Evolutionary conservation across 2,888 invertebrate species (phyloP).

Genomic region (Phrixothrix hirtus): DNA sequence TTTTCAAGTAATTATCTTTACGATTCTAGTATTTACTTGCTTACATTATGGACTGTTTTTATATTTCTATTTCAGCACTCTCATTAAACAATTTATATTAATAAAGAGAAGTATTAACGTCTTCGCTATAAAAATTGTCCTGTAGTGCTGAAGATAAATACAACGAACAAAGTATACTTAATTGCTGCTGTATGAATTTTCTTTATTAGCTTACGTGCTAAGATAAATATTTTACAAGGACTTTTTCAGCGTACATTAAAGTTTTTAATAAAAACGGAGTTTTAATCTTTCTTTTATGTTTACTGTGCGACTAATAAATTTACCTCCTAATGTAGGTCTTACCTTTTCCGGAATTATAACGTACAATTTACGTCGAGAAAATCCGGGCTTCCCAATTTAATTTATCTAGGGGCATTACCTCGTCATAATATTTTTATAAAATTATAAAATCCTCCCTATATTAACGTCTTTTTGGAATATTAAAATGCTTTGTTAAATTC

Average conservation of each 20-base stretch:
- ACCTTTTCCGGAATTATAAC: conserved; percentile 29
- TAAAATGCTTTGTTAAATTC: conserved; percentile 14
- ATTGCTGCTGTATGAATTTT: conserved; percentile 17
- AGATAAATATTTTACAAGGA: conserved; percentile 20
- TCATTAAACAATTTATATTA: neutral
- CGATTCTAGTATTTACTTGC: too few species aligned
- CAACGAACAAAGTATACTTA: conserved; percentile 5
- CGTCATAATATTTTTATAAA: conserved; percentile 31
- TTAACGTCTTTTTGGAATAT: conserved; percentile 10
- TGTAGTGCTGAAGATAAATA: conserved; percentile 17
- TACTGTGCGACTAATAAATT: conserved; percentile 27
- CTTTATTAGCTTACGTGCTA: conserved; percentile 19
- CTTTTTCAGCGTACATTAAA: conserved; percentile 17
- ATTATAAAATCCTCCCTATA: conserved; percentile 18
- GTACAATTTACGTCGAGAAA: conserved; percentile 26
- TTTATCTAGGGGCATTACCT: conserved; percentile 28
- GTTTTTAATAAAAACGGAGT: conserved; percentile 28
- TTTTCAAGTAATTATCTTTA: too few species aligned
- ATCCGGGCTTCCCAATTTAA: conserved; percentile 27
- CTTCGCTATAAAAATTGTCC: neutral
- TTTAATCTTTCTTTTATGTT: conserved; percentile 30
- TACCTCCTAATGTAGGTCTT: conserved; percentile 24
- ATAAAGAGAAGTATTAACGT: neutral
- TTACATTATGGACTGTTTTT: neutral
- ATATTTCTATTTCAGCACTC: neutral